Evolutionary conservation across 2,113 vertebrate species (phyloP), one percentile per base, ranked within the genome.

Genomic region (Triplophysa dalaica): DNA sequence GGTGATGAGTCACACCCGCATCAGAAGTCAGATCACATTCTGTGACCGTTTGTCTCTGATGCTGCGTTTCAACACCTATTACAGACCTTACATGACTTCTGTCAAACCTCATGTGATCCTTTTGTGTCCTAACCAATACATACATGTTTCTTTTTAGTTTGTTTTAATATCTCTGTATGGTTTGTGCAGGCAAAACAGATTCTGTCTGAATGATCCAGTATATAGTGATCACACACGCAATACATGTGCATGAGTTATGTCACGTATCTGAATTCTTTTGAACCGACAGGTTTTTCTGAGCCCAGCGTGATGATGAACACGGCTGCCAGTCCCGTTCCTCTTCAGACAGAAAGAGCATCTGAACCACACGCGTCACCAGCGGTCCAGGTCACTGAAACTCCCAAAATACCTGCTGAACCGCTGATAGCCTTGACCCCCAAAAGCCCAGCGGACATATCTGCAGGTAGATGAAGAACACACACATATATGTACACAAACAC

Each of bases 261-360:
- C 68, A 29, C n/a, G 48, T n/a, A 33, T 70, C 19, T 70, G 50
- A 67, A 22, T 16, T 58, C 63, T 8, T 81, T 14, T 75, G n/a
- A 58, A 14, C 9, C 45, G 13, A 4, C 64, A 93, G 91, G 62
- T 78, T 91, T 91, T 80, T 89, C 90, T 81, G 87, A 90, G 78
- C 83, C 90, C 22, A 68, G 70, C 9, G 16, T 70, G 16, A 76
- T 87, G 64, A n/a, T 79, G 58, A 85, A 77, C 0, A 43, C 89
- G 74, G 90, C 88, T 17, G 26, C 81, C 4, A 89, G 89, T 52
- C 70, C 80, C 24, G 85, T 85, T 43, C 87, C 89, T 0, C 63
- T 90, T 38, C 84, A 86, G 17, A 60, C 84, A 65, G 90, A 89
- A 65, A 89, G 85, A 63, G 68, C 86, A 19, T 75, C 81, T 7